Evolutionary conservation across 1,140 invertebrate species (phyloP).

Genomic region (Diprion similis): DNA sequence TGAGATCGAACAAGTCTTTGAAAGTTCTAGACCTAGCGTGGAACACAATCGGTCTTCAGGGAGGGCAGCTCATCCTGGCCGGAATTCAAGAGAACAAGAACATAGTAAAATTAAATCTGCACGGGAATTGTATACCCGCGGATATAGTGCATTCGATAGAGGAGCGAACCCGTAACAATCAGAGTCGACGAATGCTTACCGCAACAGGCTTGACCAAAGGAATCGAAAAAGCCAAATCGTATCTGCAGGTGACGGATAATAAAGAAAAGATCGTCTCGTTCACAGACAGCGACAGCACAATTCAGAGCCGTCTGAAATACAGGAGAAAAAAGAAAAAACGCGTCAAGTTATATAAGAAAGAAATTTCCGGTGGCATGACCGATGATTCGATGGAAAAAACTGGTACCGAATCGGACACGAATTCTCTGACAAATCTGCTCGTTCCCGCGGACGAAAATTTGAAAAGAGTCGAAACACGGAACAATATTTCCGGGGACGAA

Average conservation of each 20-base stretch:
- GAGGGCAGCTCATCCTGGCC: constrained; percentile 49
- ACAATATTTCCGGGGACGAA: constrained; percentile 12
- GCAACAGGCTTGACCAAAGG: constrained; percentile 25
- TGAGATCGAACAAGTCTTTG: constrained; percentile 50
- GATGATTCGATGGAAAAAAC: constrained; percentile 19
- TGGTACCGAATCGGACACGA: constrained; percentile 14
- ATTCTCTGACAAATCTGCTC: constrained; percentile 10
- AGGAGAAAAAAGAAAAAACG: constrained; percentile 23
- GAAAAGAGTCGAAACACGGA: background rate
- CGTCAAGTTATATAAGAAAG: background rate
- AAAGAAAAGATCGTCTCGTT: constrained; percentile 17
- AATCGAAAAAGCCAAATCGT: constrained; percentile 21
- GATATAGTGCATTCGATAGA: constrained; percentile 50
- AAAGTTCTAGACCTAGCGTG: constrained; percentile 52
- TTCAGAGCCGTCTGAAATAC: constrained; percentile 16
- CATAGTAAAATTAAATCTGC: constrained; percentile 46
- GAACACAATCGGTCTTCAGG: constrained; percentile 55
- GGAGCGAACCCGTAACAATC: constrained; percentile 38
- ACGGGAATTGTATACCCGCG: constrained; percentile 57
- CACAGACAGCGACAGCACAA: constrained; percentile 30
- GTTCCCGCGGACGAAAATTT: background rate
- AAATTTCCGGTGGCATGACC: constrained; percentile 17
- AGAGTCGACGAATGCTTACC: constrained; percentile 30
- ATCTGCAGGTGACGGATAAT: background rate
- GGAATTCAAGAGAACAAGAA: constrained; percentile 46